These are phyloP conservation scores for Hecatera dysodea DNA, from an alignment of 2,888 invertebrate genomes.

Conservation along the genomic window DNA sequence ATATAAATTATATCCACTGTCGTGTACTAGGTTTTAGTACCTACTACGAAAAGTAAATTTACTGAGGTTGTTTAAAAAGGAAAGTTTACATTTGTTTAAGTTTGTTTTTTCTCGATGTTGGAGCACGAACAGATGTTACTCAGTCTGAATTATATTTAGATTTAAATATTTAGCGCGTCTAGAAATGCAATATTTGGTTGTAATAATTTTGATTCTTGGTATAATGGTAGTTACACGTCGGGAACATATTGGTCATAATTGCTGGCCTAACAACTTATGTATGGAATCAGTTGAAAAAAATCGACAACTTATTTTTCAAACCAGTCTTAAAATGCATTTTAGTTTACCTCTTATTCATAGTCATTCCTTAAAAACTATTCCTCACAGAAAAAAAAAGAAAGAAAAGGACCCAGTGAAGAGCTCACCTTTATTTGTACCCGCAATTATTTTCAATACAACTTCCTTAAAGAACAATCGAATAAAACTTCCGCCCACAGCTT, in stretches of 20 bases:
- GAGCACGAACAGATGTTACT: constrained; percentile 26
- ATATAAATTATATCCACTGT: constrained; percentile 41
- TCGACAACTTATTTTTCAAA: neutral
- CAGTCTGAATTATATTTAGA: constrained; percentile 13
- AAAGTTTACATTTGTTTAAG: constrained; percentile 12
- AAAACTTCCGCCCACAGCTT: constrained; percentile 47
- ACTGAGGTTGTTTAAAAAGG: constrained; percentile 14
- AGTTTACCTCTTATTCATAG: neutral
- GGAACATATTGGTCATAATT: too few relatives aligned
- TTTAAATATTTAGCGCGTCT: constrained; percentile 10
- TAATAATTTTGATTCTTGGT: neutral
- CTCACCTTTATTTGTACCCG: constrained; percentile 19
- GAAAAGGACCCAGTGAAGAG: neutral
- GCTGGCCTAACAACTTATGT: too few relatives aligned
- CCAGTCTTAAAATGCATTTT: neutral
- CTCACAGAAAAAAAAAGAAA: neutral
- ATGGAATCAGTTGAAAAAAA: too few relatives aligned
- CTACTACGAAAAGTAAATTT: constrained; percentile 18
- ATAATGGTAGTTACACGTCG: neutral
- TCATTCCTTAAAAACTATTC: neutral
- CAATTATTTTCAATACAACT: constrained; percentile 30
- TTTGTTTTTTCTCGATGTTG: constrained; percentile 16
- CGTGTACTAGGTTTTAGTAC: constrained; percentile 15
- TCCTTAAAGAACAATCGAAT: constrained; percentile 36
- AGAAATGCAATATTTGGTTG: neutral